Evolutionary conservation across 2,888 invertebrate species (phyloP).

Genomic region (Priocnemis perturbator): DNA sequence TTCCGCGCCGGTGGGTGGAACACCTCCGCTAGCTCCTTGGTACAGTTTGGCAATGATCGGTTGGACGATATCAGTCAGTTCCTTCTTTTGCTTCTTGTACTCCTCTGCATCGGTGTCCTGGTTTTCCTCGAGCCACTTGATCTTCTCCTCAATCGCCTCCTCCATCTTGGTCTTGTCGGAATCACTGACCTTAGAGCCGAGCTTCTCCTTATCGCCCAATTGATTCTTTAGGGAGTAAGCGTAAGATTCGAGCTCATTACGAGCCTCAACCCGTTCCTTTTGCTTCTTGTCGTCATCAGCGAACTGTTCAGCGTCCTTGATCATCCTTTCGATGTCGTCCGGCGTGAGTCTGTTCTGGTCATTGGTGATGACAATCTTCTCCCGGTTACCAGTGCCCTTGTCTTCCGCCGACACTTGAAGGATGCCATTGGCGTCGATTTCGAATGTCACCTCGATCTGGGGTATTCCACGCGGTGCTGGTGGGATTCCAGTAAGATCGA

Average conservation of each 20-base stretch:
- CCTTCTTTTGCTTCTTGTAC: constrained; percentile 96
- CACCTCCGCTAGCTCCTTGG: constrained; percentile 88
- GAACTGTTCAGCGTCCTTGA: constrained; percentile 98
- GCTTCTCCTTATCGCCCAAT: constrained; percentile 96
- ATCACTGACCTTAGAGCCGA: constrained; percentile 92
- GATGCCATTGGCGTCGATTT: constrained; percentile 96
- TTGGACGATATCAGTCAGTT: constrained; percentile 95
- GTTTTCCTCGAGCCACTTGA: constrained; percentile 98
- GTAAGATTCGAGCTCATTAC: constrained; percentile 97
- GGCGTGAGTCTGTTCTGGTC: constrained; percentile 98
- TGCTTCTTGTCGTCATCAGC: constrained; percentile 99
- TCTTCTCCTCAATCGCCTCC: constrained; percentile 95
- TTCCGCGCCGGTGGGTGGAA: constrained; percentile 82
- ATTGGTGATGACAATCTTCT: constrained; percentile 99
- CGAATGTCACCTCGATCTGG: constrained; percentile 96
- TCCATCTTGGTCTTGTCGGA: constrained; percentile 97
- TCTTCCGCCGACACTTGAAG: constrained; percentile 98
- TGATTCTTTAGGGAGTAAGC: constrained; percentile 99
- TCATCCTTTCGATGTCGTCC: constrained; percentile 99
- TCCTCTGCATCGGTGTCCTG: constrained; percentile 94
- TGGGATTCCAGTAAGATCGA: constrained; percentile 97
- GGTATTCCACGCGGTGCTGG: constrained; percentile 95
- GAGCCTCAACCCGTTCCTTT: constrained; percentile 95
- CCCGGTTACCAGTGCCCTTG: constrained; percentile 98
- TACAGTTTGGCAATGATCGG: constrained; percentile 98